Conservation (phyloP, 1,140 invertebrate genomes). For the Alviniconcha marisindica region DNA sequence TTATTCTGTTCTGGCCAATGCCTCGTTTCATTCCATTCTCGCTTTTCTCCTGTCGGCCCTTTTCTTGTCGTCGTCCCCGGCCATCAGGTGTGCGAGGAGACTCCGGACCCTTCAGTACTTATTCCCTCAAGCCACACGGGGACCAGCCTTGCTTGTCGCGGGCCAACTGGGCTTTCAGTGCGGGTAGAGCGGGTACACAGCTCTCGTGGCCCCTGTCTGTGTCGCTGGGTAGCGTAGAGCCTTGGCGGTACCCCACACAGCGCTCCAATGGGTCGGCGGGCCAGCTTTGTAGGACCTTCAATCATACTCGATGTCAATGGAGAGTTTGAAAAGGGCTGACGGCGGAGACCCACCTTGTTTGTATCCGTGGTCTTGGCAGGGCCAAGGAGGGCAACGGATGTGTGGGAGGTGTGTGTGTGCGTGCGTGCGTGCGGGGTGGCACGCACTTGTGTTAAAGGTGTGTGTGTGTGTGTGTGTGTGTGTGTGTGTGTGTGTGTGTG, state of each 20-base stretch:
- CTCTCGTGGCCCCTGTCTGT: neutral
- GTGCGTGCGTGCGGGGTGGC: too few relatives aligned
- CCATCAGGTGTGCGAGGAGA: too few relatives aligned
- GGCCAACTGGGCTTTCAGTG: too few relatives aligned
- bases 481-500: too few relatives aligned
- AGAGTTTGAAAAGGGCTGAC: neutral
- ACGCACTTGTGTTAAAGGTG: too few relatives aligned
- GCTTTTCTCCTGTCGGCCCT: neutral
- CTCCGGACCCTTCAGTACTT: too few relatives aligned
- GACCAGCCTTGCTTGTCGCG: too few relatives aligned
- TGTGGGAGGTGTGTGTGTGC: too few relatives aligned
- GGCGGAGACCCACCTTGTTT: slow-evolving; percentile 1
- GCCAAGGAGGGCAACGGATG: too few relatives aligned
- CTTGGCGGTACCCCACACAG: neutral
- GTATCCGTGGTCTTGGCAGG: neutral
- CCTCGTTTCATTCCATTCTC: neutral
- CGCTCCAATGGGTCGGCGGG: neutral
- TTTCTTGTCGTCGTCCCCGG: neutral
- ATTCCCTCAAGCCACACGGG: too few relatives aligned
- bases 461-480: too few relatives aligned
- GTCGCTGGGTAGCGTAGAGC: neutral
- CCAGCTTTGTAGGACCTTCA: slow-evolving; percentile 24
- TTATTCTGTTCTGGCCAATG: neutral
- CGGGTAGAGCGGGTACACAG: neutral
- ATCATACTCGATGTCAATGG: slow-evolving; percentile 29